phyloP scores from a whole-genome alignment of 2,888 invertebrate species.

The Idaea straminata region DNA sequence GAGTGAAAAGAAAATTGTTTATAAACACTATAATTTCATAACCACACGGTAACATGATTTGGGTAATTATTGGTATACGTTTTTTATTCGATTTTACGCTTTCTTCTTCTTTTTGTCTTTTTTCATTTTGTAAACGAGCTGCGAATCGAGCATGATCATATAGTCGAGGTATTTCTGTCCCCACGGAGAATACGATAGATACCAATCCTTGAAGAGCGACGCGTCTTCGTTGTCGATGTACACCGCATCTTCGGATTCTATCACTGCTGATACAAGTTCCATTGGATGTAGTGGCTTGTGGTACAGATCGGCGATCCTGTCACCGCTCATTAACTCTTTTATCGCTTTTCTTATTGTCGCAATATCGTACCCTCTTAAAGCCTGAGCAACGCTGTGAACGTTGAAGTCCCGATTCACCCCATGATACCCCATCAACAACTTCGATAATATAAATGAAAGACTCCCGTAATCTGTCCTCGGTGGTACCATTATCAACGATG shows the following conservation, averaged over 20 bases:
- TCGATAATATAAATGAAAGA: conserved; percentile 75
- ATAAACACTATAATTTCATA: too few relatives aligned
- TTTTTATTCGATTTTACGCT: conserved; percentile 12
- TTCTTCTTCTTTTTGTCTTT: conserved; percentile 56
- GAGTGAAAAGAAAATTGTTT: too few relatives aligned
- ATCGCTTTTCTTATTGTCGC: conserved; percentile 68
- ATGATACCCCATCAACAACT: conserved; percentile 80
- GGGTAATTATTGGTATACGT: not conserved
- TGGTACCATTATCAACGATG: conserved; percentile 78
- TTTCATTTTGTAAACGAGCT: conserved; percentile 55
- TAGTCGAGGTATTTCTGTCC: conserved; percentile 52
- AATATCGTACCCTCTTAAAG: conserved; percentile 77
- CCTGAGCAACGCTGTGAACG: conserved; percentile 77
- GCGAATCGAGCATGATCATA: conserved; percentile 56
- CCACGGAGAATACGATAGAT: conserved; percentile 58
- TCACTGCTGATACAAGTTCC: conserved; percentile 74
- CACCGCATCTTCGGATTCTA: conserved; percentile 48
- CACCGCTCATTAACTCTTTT: conserved; percentile 62
- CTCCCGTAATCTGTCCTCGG: conserved; percentile 82
- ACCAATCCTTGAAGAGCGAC: conserved; percentile 74
- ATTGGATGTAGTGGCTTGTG: conserved; percentile 71
- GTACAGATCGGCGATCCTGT: conserved; percentile 74
- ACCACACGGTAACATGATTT: too few relatives aligned
- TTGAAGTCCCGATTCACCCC: conserved; percentile 80
- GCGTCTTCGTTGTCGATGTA: conserved; percentile 64